Percentiles rank a stretch among this genome's conserved stretches.
phyloP scores from a whole-genome alignment of 2,888 invertebrate species.

The Ferdinandea cuprea region DNA sequence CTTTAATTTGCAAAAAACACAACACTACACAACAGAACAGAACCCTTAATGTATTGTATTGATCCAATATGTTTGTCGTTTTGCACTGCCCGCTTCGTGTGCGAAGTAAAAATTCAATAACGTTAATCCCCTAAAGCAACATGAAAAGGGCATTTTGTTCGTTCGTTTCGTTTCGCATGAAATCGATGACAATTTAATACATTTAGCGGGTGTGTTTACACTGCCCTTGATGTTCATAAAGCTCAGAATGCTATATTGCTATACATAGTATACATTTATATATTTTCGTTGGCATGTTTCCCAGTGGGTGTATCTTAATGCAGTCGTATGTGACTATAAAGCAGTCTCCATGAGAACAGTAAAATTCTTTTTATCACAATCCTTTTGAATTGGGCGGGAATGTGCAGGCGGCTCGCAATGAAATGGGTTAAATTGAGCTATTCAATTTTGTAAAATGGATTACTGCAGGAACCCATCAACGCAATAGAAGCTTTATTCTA shows the following conservation, averaged over 20 bases:
- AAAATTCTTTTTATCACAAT: slow-evolving; percentile 49
- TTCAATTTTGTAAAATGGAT: slow-evolving; percentile 46
- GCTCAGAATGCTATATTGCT: slow-evolving; percentile 46
- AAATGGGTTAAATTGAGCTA: slow-evolving; percentile 44
- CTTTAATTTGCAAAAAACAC: slow-evolving; percentile 49
- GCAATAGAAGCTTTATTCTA: no score
- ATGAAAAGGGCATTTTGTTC: slow-evolving; percentile 69
- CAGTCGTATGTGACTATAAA: slow-evolving; percentile 44
- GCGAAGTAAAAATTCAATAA: slow-evolving; percentile 67
- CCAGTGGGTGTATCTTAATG: slow-evolving; percentile 36
- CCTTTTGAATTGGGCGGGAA: slow-evolving; percentile 55
- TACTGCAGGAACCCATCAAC: slow-evolving; percentile 34
- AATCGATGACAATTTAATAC: slow-evolving; percentile 73
- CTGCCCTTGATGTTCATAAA: slow-evolving; percentile 71
- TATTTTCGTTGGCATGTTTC: slow-evolving; percentile 16
- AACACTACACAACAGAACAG: no score
- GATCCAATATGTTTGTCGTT: not conserved
- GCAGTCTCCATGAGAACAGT: slow-evolving; percentile 44
- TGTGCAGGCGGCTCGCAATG: not conserved
- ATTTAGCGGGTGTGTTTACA: slow-evolving; percentile 72
- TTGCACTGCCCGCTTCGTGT: slow-evolving; percentile 11
- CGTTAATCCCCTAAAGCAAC: slow-evolving; percentile 66
- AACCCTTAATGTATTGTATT: slow-evolving; percentile 36
- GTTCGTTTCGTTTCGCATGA: slow-evolving; percentile 52
- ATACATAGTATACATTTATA: not conserved